These are phyloP conservation scores for Ramphastos sulfuratus DNA, from an alignment of 2,113 vertebrate genomes.

Conservation along the genomic window DNA sequence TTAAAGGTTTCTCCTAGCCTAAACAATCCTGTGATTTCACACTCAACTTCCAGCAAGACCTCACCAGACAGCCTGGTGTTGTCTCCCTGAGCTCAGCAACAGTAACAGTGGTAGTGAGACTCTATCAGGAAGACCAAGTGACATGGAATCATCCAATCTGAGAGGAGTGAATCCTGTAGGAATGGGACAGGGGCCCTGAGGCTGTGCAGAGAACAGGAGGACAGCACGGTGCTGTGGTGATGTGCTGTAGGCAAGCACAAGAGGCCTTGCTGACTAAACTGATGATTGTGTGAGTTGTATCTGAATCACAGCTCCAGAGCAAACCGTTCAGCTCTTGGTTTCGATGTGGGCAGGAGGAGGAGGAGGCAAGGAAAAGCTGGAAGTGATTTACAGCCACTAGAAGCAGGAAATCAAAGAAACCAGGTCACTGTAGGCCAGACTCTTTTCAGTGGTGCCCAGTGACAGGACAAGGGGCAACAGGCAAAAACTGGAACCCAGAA, in stretches of 20 bases:
- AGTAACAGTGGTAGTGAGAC: background rate
- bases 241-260: background rate
- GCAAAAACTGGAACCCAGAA: too few relatives aligned
- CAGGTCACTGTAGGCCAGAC: background rate
- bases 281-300: background rate
- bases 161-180: background rate
- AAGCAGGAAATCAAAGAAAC: background rate
- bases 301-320: background rate
- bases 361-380: background rate
- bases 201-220: background rate
- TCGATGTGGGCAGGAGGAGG: background rate
- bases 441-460: too few relatives aligned
- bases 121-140: background rate
- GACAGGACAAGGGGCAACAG: too few relatives aligned
- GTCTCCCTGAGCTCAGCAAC: accelerated
- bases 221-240: background rate
- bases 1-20: background rate
- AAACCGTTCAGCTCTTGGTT: background rate
- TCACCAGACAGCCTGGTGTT: background rate
- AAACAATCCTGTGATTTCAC: background rate
- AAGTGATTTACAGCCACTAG: background rate
- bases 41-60: background rate
- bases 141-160: background rate
- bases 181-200: background rate
- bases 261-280: background rate